A percentile compares a stretch with the other conserved stretches of the same genome.
Evolutionary conservation across 2,888 invertebrate genomes (phyloP).

Genomic region (Athalia cordata): DNA sequence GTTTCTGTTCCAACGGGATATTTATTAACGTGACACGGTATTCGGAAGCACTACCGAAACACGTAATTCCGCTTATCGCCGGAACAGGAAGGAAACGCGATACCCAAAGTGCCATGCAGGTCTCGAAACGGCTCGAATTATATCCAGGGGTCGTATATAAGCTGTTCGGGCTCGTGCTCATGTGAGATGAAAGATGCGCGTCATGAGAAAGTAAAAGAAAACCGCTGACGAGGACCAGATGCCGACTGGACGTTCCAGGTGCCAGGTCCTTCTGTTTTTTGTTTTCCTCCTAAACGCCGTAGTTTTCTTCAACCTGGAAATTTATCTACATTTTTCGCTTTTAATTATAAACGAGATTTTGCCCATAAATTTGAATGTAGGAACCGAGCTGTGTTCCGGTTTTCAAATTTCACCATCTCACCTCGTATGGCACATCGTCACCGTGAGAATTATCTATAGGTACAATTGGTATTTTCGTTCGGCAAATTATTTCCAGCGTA

Average conservation of each 20-base stretch:
- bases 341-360: not conserved
- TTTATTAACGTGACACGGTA: not conserved
- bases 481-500: not conserved
- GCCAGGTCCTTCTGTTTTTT: not conserved
- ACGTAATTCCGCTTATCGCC: constrained; percentile 6
- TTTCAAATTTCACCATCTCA: not conserved
- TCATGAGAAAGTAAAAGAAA: constrained; percentile 12
- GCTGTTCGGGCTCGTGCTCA: constrained; percentile 24
- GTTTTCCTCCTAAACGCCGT: no score
- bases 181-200: not conserved
- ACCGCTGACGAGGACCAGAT: constrained; percentile 34
- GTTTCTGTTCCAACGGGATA: not conserved
- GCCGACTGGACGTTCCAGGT: constrained; percentile 29
- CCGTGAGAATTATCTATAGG: constrained; percentile 14
- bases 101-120: constrained; percentile 11
- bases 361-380: not conserved
- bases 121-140: constrained; percentile 11
- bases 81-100: constrained; percentile 36
- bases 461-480: constrained; percentile 11
- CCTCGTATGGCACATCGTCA: not conserved
- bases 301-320: no score
- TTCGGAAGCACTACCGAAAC: not conserved
- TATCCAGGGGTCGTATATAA: no score
- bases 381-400: not conserved
- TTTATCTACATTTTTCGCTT: no score